Evolutionary conservation across 1,140 invertebrate genomes (phyloP).

Genomic region (Drosophila parabipectinata): DNA sequence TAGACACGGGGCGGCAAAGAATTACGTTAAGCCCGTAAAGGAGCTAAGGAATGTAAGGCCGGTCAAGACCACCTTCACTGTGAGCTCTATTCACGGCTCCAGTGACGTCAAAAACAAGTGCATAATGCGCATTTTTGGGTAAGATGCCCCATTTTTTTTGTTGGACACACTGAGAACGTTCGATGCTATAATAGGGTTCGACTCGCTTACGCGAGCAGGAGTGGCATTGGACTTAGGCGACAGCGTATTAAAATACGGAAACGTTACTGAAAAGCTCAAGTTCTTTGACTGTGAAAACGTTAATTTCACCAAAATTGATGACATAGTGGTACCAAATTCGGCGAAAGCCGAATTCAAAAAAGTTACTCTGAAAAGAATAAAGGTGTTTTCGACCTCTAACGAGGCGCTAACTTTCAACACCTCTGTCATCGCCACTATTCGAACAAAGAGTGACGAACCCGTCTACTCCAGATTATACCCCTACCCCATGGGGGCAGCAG

Average conservation of each 20-base stretch:
- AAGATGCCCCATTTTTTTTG: not conserved
- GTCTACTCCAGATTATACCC: not conserved
- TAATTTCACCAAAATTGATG: too few species aligned
- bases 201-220: slow-evolving; percentile 8
- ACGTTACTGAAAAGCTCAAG: too few species aligned
- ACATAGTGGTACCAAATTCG: too few species aligned
- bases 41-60: slow-evolving; percentile 29
- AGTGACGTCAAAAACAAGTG: slow-evolving; percentile 18
- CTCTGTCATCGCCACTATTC: slow-evolving; percentile 10
- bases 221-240: not conserved
- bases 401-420: not conserved
- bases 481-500: too few species aligned
- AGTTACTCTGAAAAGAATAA: slow-evolving; percentile 3
- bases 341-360: slow-evolving; percentile 18
- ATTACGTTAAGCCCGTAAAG: slow-evolving; percentile 26
- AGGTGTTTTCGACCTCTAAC: slow-evolving; percentile 14
- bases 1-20: slow-evolving; percentile 31
- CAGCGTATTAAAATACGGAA: too few species aligned
- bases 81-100: slow-evolving; percentile 29
- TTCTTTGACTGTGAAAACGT: too few species aligned
- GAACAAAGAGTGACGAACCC: slow-evolving; percentile 4
- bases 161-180: slow-evolving; percentile 4
- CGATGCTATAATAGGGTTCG: slow-evolving; percentile 5
- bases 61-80: slow-evolving; percentile 24
- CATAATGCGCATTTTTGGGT: slow-evolving; percentile 21